These are phyloP conservation scores for Drymodes brunneopygia DNA, from an alignment of 2,113 vertebrate species.

Conservation along the genomic window DNA sequence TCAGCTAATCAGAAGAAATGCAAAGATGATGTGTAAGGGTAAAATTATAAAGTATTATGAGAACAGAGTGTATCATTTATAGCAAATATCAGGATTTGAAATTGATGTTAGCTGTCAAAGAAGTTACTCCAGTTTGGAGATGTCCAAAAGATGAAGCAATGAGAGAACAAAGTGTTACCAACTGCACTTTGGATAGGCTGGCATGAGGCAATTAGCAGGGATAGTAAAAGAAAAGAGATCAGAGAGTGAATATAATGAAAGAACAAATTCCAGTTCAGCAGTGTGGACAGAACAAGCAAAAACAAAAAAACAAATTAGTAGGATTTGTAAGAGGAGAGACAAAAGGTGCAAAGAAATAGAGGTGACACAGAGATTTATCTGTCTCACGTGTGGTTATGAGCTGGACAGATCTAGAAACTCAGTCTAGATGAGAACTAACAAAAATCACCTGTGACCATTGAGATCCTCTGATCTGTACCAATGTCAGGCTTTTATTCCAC, in stretches of 20 bases:
- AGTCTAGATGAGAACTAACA: not conserved
- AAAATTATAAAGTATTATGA: not conserved
- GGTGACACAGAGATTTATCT: not conserved
- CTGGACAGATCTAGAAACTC: not conserved
- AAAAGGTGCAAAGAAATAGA: not conserved
- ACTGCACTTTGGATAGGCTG: not conserved
- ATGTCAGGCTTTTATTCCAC: not conserved
- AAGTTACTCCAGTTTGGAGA: not conserved
- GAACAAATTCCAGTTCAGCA: not conserved
- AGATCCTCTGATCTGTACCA: not conserved
- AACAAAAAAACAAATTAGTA: not conserved
- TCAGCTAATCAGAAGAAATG: not conserved
- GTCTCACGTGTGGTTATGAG: not conserved
- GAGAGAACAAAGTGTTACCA: not conserved
- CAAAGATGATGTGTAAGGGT: not conserved
- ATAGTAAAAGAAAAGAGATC: not conserved
- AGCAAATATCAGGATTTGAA: not conserved
- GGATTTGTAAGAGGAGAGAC: not conserved
- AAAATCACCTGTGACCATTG: not conserved
- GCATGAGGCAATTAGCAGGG: not conserved
- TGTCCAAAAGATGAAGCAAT: not conserved
- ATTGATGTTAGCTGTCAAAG: not conserved
- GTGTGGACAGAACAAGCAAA: not conserved
- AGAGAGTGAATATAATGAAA: not conserved
- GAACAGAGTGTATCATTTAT: not conserved